Base-by-base conservation (phyloP, 1,140 invertebrate genomes). In the Triops longicaudatus region DNA sequence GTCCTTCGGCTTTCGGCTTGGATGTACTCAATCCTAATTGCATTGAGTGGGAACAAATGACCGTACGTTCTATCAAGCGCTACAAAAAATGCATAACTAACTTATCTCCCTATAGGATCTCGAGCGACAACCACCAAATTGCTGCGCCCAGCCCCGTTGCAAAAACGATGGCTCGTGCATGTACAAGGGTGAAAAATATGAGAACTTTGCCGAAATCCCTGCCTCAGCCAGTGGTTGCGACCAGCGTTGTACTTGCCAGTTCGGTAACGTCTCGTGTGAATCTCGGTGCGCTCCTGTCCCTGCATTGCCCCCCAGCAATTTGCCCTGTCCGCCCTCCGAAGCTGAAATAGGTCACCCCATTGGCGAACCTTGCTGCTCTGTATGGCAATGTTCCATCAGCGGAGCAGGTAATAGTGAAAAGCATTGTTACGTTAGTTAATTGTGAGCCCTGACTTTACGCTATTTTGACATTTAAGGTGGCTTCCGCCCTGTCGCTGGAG, bases 11-110 rank as follows among this genome's bases (percentile, higher is more conserved):
- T 79, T 93, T 92, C 79, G 93, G 91, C 1, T 83, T 94, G 14
- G 92, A 95, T 80, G 87, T 94, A 1, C 82, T 94, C n/a, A 91
- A 94, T 81, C 90, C 92, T 0, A 87, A 90, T 72, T 97, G 95
- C 82, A 82, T 95, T 0, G 88, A 91, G 78, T 96, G 94, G 94
- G 92, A 93, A 80, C 89, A 90, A 0, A 89, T 90, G 17, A 91
- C 92, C 22, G 50, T 63, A 17, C 10, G 50, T n/a, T 22, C 50
- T n/a, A 63, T 22, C 44, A 10, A 9, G 14, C 2, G 2, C 5
- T 6, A 63, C 10, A 63, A 63, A 12, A 63, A n/a, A 63, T 7
- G 17, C 10, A 9, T n/a, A 63, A 63, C 50, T 12, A 63, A 3
- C 50, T 22, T 63, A n/a, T 0, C 50, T 63, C 22, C 6, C 22